Evolutionary conservation across 2,113 vertebrate species (phyloP).

Genomic region (Girardinichthys multiradiatus): DNA sequence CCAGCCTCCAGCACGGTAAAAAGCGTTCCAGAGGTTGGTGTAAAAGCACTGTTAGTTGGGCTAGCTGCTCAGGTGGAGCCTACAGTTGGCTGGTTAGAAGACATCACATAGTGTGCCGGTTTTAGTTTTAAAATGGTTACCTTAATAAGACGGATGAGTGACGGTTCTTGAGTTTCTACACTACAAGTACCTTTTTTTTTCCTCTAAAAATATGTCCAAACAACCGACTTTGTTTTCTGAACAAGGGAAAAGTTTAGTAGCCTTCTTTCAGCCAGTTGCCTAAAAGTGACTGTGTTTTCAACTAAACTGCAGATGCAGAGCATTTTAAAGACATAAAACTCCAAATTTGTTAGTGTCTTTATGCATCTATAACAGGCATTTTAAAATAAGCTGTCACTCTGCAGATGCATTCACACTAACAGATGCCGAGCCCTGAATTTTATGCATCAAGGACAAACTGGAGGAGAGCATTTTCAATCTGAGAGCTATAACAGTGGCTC

Average conservation of each 20-base stretch:
- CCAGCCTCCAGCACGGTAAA: no score
- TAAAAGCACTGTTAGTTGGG: neutral
- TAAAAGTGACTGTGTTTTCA: neutral
- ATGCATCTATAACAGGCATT: no score
- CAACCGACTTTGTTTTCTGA: neutral
- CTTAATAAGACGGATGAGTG: no score
- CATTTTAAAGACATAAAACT: neutral
- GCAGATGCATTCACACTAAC: neutral
- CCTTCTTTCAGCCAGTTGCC: no score
- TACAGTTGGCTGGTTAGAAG: neutral
- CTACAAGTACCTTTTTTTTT: neutral
- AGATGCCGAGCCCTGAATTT: neutral
- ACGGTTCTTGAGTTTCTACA: neutral
- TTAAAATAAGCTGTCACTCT: neutral
- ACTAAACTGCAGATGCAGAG: neutral
- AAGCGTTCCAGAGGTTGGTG: no score
- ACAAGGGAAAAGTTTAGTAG: neutral
- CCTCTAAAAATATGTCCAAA: neutral
- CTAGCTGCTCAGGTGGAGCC: neutral
- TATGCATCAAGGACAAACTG: neutral
- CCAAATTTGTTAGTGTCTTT: neutral
- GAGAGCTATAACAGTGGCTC: no score
- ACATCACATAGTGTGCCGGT: no score
- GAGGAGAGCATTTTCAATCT: neutral
- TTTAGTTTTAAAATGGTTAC: neutral